Conservation (phyloP, 2,113 vertebrate genomes). For the Siniperca knerii region DNA sequence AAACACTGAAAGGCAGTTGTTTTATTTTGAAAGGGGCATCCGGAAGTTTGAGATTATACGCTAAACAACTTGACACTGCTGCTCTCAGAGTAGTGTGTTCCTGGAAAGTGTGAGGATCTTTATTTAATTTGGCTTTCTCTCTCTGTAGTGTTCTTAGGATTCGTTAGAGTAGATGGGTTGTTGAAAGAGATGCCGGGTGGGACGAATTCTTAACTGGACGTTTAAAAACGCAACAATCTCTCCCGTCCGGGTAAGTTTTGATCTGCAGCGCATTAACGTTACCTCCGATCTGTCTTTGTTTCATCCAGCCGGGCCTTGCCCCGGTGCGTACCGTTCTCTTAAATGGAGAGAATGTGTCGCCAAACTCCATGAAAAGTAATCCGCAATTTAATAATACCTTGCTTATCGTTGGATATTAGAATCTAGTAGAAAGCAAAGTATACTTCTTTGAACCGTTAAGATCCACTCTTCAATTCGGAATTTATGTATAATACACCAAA, state of each 20-base stretch:
- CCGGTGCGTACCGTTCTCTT: slow-evolving; percentile 22
- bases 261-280: slow-evolving; percentile 18
- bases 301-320: slow-evolving; percentile 74
- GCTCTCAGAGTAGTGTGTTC: slow-evolving; percentile 63
- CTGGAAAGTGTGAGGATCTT: slow-evolving; percentile 68
- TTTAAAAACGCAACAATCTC: slow-evolving; percentile 48
- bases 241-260: slow-evolving; percentile 80
- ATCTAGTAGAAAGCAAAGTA: rapidly evolving
- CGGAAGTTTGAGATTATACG: slow-evolving; percentile 52
- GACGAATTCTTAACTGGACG: slow-evolving; percentile 49
- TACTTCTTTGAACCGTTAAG: rapidly evolving
- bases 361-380: slow-evolving; percentile 50
- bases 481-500: neutral
- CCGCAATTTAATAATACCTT: neutral
- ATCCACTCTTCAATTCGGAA: slow-evolving; percentile 31
- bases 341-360: slow-evolving; percentile 38
- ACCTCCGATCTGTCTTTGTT: slow-evolving; percentile 73
- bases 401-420: neutral
- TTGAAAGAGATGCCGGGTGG: slow-evolving; percentile 58
- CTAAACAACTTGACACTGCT: slow-evolving; percentile 29
- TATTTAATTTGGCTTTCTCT: slow-evolving; percentile 23
- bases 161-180: neutral
- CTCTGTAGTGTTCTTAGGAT: neutral
- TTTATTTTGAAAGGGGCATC: slow-evolving; percentile 69
- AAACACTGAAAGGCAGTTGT: neutral